Base-by-base conservation (phyloP, 2,113 vertebrate species). In the Urocynchramus pylzowi region DNA sequence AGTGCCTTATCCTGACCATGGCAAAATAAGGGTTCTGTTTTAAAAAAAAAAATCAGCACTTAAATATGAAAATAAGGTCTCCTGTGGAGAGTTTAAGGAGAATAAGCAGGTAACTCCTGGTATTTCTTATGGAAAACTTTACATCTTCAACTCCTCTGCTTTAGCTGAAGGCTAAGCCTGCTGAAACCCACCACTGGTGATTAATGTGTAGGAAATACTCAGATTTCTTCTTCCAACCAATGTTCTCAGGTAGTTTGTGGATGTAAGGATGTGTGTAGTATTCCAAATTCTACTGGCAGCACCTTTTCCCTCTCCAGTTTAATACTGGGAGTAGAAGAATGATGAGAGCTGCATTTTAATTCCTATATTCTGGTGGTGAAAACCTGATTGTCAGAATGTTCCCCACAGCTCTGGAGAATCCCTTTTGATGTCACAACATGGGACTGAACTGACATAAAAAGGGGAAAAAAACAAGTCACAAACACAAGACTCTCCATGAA, bases 381-480 rank as follows among this genome's bases (percentile, higher is more conserved):
- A 31, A 75, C 9, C 4, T 19, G 44, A 6, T 54, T 0, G 0
- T 50, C 61, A 49, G 69, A 45, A n/a, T 4, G 1, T 68, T 88
- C 31, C 17, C 37, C 10, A 23, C 30, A 35, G 19, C 28, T 35
- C 70, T n/a, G 39, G 17, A 41, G 42, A 41, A 24, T n/a, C 63
- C 24, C 6, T 30, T 18, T 37, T 61, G 15, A 12, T 45, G 30
- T 30, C 45, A 24, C 16, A 4, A 22, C 16, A 4, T 0, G 3
- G 50, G n/a, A 18, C n/a, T 84, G 50, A 80, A 52, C 33, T 44
- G 33, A 24, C 12, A 11, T 1, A 39, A 67, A 61, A 75, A 2
- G 13, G 59, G 4, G 2, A 0, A 8, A 15, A 28, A 37, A 49
- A 57, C 16, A n/a, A 0, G 9, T 27, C 33, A 33, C 6, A 30